Base-by-base conservation (phyloP, 2,888 invertebrate species). In the Macrophya alboannulata region DNA sequence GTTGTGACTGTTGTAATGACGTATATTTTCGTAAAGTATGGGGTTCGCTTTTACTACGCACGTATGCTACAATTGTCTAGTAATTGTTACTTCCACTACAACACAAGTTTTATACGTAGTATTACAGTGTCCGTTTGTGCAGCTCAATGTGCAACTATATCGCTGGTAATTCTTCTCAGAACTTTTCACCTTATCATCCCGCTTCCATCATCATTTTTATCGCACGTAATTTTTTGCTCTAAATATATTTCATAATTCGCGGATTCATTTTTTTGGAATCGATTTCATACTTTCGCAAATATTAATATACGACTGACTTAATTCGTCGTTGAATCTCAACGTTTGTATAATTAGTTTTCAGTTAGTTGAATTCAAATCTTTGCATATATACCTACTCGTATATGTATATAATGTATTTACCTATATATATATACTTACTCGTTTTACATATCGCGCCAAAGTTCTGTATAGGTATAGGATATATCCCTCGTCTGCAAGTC, bases 31-130 rank as follows among this genome's bases (percentile, higher is more conserved):
- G 1, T 4, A 74, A 74, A 74, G n/a, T 74, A 74, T 45, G 21
- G 72, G 72, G 9, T 12, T 74, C 45, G 25, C 72, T 21, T 74
- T 74, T 74, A 74, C 72, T 45, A 43, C 72, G 21, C 72, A 74
- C 45, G 72, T 74, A n/a, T 74, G 72, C 43, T 74, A 74, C 72
- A 31, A 74, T 74, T 45, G 72, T 74, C 72, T 3, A 45, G 21
- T 74, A 74, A 74, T 74, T 45, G 43, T 74, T 45, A 45, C 45
- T 45, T 21, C 9, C 45, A 21, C 12, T 5, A 25, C n/a, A n/a
- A n/a, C 31, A 31, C 31, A 21, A 74, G 10, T 74, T 43, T 43
- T 45, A 45, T 25, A 45, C 68, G 12, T 37, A 68, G 59, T 4
- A 68, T n/a, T 65, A 65, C 17, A 51, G 48, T 45, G 9, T 45